Evolutionary conservation across 2,113 vertebrate species (phyloP), one percentile per base, ranked within the genome.

Genomic region (Trogon melanurus): DNA sequence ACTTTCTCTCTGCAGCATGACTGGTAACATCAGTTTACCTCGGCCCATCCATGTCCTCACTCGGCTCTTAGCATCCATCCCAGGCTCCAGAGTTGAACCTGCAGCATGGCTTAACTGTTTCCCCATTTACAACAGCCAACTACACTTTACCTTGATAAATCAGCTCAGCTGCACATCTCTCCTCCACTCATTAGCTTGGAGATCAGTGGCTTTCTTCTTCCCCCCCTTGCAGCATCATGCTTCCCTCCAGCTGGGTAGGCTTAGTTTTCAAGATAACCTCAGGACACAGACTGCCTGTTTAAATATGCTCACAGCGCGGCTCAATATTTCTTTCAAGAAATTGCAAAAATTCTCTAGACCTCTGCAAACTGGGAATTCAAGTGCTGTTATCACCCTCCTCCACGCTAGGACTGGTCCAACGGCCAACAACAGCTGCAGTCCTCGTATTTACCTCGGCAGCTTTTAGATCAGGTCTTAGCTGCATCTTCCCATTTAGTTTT

Each of bases 31-130:
- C 36, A 48, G 38, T 53, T 56, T 53, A 29, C 61, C 56, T 34
- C 10, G 36, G 44, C 29, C 65, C 4, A 2, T 22, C 48, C 44
- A 15, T 0, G 0, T n/a, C 57, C 41, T 69, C 21, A 5, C 71
- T 74, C 32, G 44, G 32, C 20, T 76, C 57, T 72, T 61, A 75
- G 50, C 29, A 45, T 65, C 78, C 27, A 30, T 17, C n/a, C 22
- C 18, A 36, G 48, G 19, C 69, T 62, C 69, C 27, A 26, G 58
- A 69, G 34, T 4, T 47, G 48, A 79, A 62, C 25, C 5, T 82
- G 30, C 56, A 79, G 57, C 32, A 38, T 2, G 4, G 23, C n/a
- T 71, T 71, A 44, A 62, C 47, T 25, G 30, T 66, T 51, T 70
- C 32, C 17, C 41, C 9, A 8, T 13, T 57, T 79, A 50, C n/a